phyloP scores from a whole-genome alignment of 2,888 invertebrate genomes.

The Eucera pruinosa region DNA sequence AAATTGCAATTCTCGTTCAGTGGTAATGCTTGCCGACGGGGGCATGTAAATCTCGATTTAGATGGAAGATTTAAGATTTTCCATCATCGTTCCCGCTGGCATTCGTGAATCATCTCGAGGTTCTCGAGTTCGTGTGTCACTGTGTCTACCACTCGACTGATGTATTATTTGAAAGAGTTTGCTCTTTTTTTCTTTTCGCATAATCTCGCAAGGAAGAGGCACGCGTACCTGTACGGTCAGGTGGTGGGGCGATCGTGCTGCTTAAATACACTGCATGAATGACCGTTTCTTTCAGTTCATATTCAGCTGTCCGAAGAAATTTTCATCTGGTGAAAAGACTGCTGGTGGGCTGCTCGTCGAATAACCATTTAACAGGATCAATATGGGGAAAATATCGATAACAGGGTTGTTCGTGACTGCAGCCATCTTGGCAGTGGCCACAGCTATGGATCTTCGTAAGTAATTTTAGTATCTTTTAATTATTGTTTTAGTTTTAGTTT shows the following conservation, averaged over 20 bases:
- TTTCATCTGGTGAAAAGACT: constrained; percentile 27
- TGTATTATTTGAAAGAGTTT: constrained; percentile 19
- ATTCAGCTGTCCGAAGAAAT: constrained; percentile 64
- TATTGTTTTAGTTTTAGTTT: too few species aligned
- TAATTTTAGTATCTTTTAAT: constrained; percentile 8
- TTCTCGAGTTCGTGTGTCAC: background rate
- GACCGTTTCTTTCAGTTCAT: constrained; percentile 75
- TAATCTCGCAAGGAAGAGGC: constrained; percentile 38
- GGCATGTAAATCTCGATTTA: background rate
- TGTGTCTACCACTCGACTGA: background rate
- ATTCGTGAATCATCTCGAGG: constrained; percentile 24
- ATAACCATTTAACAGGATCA: background rate
- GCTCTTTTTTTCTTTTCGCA: constrained; percentile 39
- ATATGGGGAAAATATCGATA: constrained; percentile 30
- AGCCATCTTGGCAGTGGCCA: constrained; percentile 20
- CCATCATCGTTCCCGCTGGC: background rate
- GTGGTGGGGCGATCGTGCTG: constrained; percentile 70
- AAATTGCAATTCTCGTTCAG: background rate
- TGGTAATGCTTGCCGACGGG: background rate
- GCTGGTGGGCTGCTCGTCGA: background rate
- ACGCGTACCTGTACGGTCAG: constrained; percentile 7
- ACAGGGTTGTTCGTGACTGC: constrained; percentile 21
- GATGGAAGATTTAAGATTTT: constrained; percentile 15
- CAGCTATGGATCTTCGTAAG: constrained; percentile 69
- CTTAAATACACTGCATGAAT: constrained; percentile 79